Evolutionary conservation across 2,888 invertebrate genomes (phyloP), one percentile per base, ranked within the genome.

Genomic region (Apamea sordens): DNA sequence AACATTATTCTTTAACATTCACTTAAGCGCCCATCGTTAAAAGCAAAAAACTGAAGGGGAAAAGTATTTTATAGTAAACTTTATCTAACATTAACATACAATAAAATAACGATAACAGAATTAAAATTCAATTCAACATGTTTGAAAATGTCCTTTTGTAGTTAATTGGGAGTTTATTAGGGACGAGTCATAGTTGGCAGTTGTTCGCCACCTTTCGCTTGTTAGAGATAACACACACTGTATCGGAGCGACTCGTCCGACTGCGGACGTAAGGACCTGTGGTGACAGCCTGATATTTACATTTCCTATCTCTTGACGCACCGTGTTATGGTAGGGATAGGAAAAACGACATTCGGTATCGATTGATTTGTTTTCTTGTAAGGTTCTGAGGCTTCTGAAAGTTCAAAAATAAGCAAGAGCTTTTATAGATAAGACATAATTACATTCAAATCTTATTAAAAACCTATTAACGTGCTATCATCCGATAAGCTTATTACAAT

Each of bases 241-340:
- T 79, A 32, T 53, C 75, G 74, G 47, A 24, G 79, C 69, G 36
- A n/a, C 47, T 47, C 70, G 82, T 53, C 76, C 32, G 24, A n/a
- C 56, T n/a, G 5, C 84, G 84, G 74, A 83, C 86, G 68, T 53
- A n/a, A 50, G 83, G 73, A 74, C 73, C 86, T 82, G 84, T 80
- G 72, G 83, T 86, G 86, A 87, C 84, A 87, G 91, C 79, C 82
- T 73, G 89, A 86, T 92, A 92, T 93, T 93, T 93, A 94, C 93
- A 94, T 93, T 91, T 92, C 91, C 91, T 92, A 90, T 91, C 89
- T 90, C 84, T 89, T 89, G 92, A 91, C 89, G 91, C 93, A 93
- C 92, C 92, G 93, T 91, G 91, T 89, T 88, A 80, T 56, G n/a
- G 92, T 92, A 94, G 41, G 11, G 92, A 87, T 77, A 47, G 90